Evolutionary conservation across 1,140 invertebrate species (phyloP).

Genomic region (Maniola jurtina): DNA sequence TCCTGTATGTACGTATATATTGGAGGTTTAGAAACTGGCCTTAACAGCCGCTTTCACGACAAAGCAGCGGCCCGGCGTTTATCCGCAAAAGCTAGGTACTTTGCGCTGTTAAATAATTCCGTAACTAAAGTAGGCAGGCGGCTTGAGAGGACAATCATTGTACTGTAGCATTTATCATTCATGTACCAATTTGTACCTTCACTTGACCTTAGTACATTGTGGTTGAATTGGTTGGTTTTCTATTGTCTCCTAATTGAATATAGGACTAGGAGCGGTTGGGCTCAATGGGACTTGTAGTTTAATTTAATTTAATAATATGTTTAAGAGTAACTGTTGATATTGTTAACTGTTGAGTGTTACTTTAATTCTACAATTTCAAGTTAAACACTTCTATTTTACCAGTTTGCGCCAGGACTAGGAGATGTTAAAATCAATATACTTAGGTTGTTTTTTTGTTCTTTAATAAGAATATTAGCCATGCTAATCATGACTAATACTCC

Average conservation of each 20-base stretch:
- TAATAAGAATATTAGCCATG: too few relatives aligned
- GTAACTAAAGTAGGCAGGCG: constrained; percentile 26
- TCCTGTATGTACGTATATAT: too few relatives aligned
- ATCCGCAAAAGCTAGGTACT: constrained; percentile 13
- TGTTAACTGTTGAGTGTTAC: too few relatives aligned
- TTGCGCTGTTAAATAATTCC: constrained; percentile 26
- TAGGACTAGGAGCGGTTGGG: background rate
- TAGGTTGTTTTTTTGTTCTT: too few relatives aligned
- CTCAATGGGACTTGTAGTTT: background rate
- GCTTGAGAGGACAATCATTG: constrained; percentile 29
- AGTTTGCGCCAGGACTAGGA: too few relatives aligned
- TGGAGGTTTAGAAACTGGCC: too few relatives aligned
- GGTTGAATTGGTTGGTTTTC: constrained; percentile 13
- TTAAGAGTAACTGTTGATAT: too few relatives aligned
- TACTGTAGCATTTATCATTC: constrained; percentile 19
- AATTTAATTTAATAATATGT: background rate
- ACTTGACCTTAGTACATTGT: constrained; percentile 18
- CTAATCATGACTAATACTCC: too few relatives aligned
- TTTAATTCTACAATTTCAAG: too few relatives aligned
- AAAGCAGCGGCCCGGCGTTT: background rate
- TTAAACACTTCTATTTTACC: too few relatives aligned
- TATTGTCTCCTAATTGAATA: constrained; percentile 15
- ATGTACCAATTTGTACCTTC: constrained; percentile 23
- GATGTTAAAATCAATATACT: too few relatives aligned
- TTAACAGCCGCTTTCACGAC: background rate